phyloP scores from a whole-genome alignment of 1,140 invertebrate genomes.

The Drosophila seguyi region DNA sequence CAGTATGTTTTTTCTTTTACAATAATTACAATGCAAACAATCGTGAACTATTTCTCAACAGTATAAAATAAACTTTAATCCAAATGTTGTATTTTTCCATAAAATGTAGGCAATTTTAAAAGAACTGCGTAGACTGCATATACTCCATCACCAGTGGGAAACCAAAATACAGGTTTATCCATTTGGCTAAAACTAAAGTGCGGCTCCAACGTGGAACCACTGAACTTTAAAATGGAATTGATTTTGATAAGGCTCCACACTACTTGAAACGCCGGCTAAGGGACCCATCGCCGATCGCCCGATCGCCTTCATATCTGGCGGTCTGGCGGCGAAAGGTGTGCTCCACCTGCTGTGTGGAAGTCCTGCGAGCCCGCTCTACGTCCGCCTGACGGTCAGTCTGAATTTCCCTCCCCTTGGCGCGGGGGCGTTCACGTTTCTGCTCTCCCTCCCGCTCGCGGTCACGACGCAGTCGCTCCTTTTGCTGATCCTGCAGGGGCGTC shows the following conservation, averaged over 20 bases:
- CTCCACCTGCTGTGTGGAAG: slow-evolving; percentile 7
- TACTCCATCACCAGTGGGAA: neutral
- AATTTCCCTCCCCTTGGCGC: neutral
- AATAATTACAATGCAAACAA: neutral
- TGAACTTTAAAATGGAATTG: slow-evolving; percentile 12
- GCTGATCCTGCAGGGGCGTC: slow-evolving; percentile 92
- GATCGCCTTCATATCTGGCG: slow-evolving; percentile 19
- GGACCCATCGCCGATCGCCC: slow-evolving; percentile 27
- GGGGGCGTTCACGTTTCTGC: neutral
- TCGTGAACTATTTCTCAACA: neutral
- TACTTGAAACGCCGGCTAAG: slow-evolving; percentile 11
- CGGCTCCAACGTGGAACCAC: neutral
- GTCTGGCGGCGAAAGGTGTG: neutral
- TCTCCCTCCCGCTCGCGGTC: slow-evolving; percentile 5
- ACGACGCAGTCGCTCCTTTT: slow-evolving; percentile 42
- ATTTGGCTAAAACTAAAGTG: slow-evolving; percentile 1
- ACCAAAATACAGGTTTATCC: neutral
- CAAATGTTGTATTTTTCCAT: slow-evolving; percentile 5
- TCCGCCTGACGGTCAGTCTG: slow-evolving; percentile 8
- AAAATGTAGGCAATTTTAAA: slow-evolving; percentile 1
- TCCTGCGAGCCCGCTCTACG: neutral
- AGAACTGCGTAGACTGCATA: neutral
- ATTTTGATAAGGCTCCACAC: slow-evolving; percentile 10
- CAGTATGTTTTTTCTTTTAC: neutral
- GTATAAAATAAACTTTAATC: slow-evolving; percentile 13